Percentiles rank a stretch among this genome's conserved stretches.
Conservation (phyloP, 2,888 invertebrate genomes). For the Pharmacophagus antenor region DNA sequence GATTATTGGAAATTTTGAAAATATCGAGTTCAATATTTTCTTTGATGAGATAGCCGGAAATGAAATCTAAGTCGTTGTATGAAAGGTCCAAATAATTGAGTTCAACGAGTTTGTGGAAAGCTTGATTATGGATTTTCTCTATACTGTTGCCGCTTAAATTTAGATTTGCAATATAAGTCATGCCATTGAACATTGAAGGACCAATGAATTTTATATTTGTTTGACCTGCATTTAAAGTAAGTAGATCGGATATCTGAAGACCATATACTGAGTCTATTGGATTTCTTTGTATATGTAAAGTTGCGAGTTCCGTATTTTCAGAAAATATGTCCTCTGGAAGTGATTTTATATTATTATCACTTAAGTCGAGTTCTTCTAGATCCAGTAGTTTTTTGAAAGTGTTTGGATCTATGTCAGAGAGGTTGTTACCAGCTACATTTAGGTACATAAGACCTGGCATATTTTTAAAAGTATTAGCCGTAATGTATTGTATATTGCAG, state of each 20-base stretch:
- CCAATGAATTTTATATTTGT: slow-evolving; percentile 84
- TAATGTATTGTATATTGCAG: slow-evolving; percentile 84
- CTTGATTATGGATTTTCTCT: slow-evolving; percentile 84
- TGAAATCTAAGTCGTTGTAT: slow-evolving; percentile 84
- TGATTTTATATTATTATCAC: slow-evolving; percentile 84
- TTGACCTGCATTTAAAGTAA: slow-evolving; percentile 85
- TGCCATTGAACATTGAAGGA: slow-evolving; percentile 83
- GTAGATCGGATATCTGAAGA: slow-evolving; percentile 82
- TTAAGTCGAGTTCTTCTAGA: slow-evolving; percentile 87
- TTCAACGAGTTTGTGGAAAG: slow-evolving; percentile 84
- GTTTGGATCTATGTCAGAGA: slow-evolving; percentile 81
- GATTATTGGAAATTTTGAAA: slow-evolving; percentile 86
- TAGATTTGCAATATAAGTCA: slow-evolving; percentile 83
- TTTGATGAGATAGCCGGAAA: slow-evolving; percentile 85
- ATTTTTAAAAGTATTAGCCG: slow-evolving; percentile 83
- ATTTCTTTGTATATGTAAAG: slow-evolving; percentile 85
- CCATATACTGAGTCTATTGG: slow-evolving; percentile 83
- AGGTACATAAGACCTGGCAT: slow-evolving; percentile 84
- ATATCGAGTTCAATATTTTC: slow-evolving; percentile 85
- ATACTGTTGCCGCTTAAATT: slow-evolving; percentile 86
- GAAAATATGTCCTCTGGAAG: slow-evolving; percentile 84
- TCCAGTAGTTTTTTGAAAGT: slow-evolving; percentile 83
- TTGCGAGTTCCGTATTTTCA: slow-evolving; percentile 83
- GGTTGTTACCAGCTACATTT: slow-evolving; percentile 84
- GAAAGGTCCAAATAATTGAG: slow-evolving; percentile 87